A percentile compares a stretch with the other conserved stretches of the same genome.
Conservation (phyloP, 2,113 vertebrate species). For the Nanorana parkeri region DNA sequence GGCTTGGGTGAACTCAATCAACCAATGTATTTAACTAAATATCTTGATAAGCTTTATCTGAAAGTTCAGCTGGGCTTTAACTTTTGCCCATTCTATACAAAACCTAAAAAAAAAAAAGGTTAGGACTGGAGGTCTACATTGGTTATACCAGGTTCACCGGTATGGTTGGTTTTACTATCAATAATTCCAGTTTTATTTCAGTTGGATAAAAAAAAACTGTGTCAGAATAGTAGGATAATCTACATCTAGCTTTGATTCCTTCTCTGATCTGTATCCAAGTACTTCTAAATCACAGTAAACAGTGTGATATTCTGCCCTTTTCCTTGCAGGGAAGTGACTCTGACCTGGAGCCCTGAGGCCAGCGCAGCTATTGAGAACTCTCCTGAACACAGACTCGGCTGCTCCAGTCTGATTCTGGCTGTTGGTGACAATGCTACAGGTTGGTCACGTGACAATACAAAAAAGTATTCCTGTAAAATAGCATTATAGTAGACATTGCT, state of each 20-base stretch:
- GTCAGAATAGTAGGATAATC: neutral
- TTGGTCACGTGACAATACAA: slow-evolving; percentile 57
- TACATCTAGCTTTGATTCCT: neutral
- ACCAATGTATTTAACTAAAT: no score
- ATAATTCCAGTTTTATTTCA: no score
- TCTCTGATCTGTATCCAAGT: neutral
- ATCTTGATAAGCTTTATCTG: no score
- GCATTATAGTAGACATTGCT: no score
- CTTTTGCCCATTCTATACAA: no score
- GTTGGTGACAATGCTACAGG: slow-evolving; percentile 75
- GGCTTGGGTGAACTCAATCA: no score
- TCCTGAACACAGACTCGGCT: slow-evolving; percentile 59
- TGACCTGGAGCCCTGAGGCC: slow-evolving; percentile 62
- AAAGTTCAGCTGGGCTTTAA: no score
- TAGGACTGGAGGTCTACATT: no score
- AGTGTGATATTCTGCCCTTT: neutral
- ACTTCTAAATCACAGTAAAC: neutral
- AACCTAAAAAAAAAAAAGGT: no score
- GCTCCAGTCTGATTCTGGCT: slow-evolving; percentile 70
- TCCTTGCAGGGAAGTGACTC: slow-evolving; percentile 68
- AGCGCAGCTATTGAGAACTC: slow-evolving; percentile 52
- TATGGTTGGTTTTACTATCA: no score
- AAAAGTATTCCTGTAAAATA: neutral
- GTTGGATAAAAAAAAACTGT: no score
- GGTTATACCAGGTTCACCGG: no score